Conservation (phyloP, 2,888 invertebrate species). For the Dichetophora obliterata region DNA sequence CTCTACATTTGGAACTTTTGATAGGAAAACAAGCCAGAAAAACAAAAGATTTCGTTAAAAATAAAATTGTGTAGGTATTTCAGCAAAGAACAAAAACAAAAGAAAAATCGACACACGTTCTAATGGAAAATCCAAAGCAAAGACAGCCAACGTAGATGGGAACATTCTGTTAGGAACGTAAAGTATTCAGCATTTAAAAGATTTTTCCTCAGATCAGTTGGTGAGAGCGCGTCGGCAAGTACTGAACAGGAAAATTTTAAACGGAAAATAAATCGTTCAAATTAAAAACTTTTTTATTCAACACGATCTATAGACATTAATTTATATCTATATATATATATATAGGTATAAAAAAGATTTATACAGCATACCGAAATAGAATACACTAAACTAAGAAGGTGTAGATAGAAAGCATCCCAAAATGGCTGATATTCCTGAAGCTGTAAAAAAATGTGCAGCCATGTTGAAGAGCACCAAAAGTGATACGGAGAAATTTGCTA, state of each 20-base stretch:
- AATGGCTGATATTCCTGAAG: slow-evolving; percentile 76
- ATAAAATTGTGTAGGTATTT: slow-evolving; percentile 41
- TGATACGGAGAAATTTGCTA: slow-evolving; percentile 93
- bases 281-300: background rate
- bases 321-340: no score
- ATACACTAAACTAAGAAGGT: slow-evolving; percentile 18
- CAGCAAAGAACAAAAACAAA: slow-evolving; percentile 27
- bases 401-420: slow-evolving; percentile 33
- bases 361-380: slow-evolving; percentile 32
- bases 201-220: slow-evolving; percentile 54
- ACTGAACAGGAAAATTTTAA: slow-evolving; percentile 46
- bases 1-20: slow-evolving; percentile 28
- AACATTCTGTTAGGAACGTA: background rate
- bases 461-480: slow-evolving; percentile 83
- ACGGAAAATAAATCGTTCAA: background rate
- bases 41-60: slow-evolving; percentile 36
- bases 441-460: slow-evolving; percentile 86
- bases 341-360: background rate
- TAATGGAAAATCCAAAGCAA: slow-evolving; percentile 29
- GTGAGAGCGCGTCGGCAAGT: slow-evolving; percentile 63
- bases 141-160: background rate
- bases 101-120: background rate
- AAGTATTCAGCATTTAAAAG: background rate
- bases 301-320: background rate
- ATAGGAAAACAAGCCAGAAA: slow-evolving; percentile 1